Percentiles rank a stretch among this genome's conserved stretches.
Conservation (phyloP, 2,113 vertebrate genomes). For the Aviceda subcristata region DNA sequence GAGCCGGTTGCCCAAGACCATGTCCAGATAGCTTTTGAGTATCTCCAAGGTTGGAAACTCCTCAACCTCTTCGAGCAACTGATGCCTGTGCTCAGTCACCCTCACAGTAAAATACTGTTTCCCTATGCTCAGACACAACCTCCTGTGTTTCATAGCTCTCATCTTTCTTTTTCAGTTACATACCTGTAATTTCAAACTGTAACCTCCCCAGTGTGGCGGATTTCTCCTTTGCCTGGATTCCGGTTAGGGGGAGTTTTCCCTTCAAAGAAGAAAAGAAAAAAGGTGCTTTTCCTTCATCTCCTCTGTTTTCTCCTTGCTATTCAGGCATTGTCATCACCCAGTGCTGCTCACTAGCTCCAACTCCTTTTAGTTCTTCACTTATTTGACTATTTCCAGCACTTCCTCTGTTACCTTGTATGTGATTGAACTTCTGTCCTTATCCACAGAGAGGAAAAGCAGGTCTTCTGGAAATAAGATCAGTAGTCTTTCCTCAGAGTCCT, state of each 20-base stretch:
- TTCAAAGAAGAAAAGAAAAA: constrained; percentile 1
- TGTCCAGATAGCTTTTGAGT: neutral
- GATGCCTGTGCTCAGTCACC: neutral
- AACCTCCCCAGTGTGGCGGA: constrained; percentile 67
- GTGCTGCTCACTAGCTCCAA: neutral
- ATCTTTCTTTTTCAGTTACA: neutral
- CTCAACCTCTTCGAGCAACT: neutral
- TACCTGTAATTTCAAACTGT: constrained; percentile 81
- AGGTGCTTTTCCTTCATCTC: neutral
- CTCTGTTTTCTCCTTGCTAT: neutral
- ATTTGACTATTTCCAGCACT: neutral
- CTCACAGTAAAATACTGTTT: neutral
- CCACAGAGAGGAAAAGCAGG: constrained; percentile 79
- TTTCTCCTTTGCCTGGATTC: constrained; percentile 75
- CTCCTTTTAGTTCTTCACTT: neutral
- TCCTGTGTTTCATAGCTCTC: neutral
- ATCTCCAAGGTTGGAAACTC: neutral
- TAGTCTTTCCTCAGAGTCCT: constrained; percentile 74
- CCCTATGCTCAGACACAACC: neutral
- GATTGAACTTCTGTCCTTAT: constrained; percentile 64
- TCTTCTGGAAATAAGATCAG: constrained; percentile 80
- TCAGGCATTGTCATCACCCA: neutral
- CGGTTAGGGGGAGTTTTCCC: constrained; percentile 77
- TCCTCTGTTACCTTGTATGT: constrained; percentile 74
- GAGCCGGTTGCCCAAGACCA: neutral